phyloP scores from a whole-genome alignment of 64 coral and sea anemone species.

The Stylophora pistillata region DNA sequence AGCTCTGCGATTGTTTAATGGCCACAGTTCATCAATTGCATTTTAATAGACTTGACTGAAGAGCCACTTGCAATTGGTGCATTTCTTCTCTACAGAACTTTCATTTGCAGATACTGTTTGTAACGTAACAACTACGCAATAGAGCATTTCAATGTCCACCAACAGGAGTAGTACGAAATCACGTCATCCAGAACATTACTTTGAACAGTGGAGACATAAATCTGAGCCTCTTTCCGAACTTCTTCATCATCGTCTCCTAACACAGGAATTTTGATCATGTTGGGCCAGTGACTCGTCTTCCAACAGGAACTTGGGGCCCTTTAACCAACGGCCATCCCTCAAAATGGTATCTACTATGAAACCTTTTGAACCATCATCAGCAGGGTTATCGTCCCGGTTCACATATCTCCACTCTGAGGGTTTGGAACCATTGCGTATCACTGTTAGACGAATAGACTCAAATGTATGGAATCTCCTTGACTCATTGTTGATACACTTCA shows the following conservation, averaged over 20 bases:
- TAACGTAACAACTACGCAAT: slow-evolving; percentile 32
- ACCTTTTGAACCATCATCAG: slow-evolving; percentile 41
- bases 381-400: slow-evolving; percentile 36
- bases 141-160: slow-evolving; percentile 43
- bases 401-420: slow-evolving; percentile 47
- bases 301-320: slow-evolving; percentile 46
- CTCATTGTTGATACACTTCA: slow-evolving; percentile 59
- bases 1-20: slow-evolving; percentile 26
- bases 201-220: slow-evolving; percentile 4
- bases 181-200: slow-evolving; percentile 27
- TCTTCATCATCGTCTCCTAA: slow-evolving; percentile 57
- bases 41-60: slow-evolving; percentile 16
- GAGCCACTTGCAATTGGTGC: neutral
- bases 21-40: slow-evolving; percentile 5
- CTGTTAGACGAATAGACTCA: slow-evolving; percentile 40
- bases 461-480: slow-evolving; percentile 54
- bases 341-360: slow-evolving; percentile 9
- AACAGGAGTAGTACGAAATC: slow-evolving; percentile 44
- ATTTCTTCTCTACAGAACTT: neutral
- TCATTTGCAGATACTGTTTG: slow-evolving; percentile 33
- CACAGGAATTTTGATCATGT: slow-evolving; percentile 31
- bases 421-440: slow-evolving; percentile 23
- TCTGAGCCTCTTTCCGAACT: slow-evolving; percentile 53
- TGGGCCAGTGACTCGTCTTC: slow-evolving; percentile 30
- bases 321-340: slow-evolving; percentile 17